Base-by-base conservation (phyloP, 2,888 invertebrate genomes). In the Eupsilia transversa region DNA sequence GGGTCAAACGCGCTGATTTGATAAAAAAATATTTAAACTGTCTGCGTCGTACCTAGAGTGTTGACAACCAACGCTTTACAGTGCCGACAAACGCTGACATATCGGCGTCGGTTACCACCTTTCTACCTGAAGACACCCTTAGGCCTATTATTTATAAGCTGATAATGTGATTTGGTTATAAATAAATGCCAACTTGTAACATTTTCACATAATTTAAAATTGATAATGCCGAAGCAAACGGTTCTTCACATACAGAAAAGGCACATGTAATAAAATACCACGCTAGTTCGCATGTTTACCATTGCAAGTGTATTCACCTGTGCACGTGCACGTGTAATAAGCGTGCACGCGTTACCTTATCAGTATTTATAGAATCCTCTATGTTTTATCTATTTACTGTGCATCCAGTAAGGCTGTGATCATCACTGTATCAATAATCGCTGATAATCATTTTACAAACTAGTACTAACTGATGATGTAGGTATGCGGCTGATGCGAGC, bases 381-480 rank as follows among this genome's bases (percentile, higher is more conserved):
- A 23, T n/a, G 2, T 46, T 41, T 68, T 72, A 80, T 80, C 72
- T 80, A 14, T 33, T 57, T 27, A 65, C 27, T 60, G 64, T 60
- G 30, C 80, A 80, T 73, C 20, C 33, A 80, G 30, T 69, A 38
- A 20, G 49, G n/a, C 30, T 65, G 80, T 77, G 80, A 80, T 77
- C 59, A 68, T 77, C 80, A 69, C 56, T 69, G 12, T 64, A 7
- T 68, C 63, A 59, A 74, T 64, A 79, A 38, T 33, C 57, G n/a
- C 20, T 27, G 43, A 68, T 57, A 74, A 68, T 79, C 33, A 79
- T 52, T 66, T 68, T 33, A 43, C 23, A 17, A 60, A 6, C 2
- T n/a, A 6, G 3, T 49, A 30, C 57, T 54, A 38, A 4, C 10
- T 14, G 33, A 27, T 38, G 35, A 64, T 46, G 5, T 64, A 35